phyloP scores from a whole-genome alignment of 2,888 invertebrate genomes.

The Pollenia griseotomentosa region DNA sequence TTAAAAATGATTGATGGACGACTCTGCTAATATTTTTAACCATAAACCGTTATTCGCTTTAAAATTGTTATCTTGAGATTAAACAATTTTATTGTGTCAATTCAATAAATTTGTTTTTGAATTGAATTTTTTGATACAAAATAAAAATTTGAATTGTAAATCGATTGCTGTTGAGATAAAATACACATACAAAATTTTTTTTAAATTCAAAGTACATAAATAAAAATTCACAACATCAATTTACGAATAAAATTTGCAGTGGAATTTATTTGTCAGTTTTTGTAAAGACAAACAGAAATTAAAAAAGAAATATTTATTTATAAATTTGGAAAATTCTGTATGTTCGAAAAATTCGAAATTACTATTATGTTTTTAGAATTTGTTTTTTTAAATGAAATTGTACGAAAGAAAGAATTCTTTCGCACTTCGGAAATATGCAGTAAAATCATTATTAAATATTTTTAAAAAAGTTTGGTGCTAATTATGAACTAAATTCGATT shows the following conservation, averaged over 20 bases:
- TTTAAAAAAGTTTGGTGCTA: too few relatives aligned
- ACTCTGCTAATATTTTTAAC: too few relatives aligned
- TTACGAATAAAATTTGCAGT: conserved; percentile 5
- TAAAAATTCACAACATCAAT: neutral
- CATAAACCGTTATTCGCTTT: conserved; percentile 2
- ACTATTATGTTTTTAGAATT: too few relatives aligned
- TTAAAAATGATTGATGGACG: neutral
- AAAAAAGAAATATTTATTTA: too few relatives aligned
- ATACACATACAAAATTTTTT: neutral
- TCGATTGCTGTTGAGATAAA: conserved; percentile 24
- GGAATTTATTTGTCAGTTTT: too few relatives aligned
- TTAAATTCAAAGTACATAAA: neutral
- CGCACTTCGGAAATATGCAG: too few relatives aligned
- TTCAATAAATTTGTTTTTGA: conserved; percentile 1
- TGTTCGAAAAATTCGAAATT: neutral
- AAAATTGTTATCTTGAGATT: conserved; percentile 30
- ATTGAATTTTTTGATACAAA: neutral
- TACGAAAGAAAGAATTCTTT: too few relatives aligned
- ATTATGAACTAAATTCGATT: too few relatives aligned
- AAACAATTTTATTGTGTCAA: conserved; percentile 20
- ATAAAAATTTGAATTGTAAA: conserved; percentile 68
- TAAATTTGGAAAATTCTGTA: too few relatives aligned
- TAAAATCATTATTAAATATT: too few relatives aligned
- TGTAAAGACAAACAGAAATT: too few relatives aligned
- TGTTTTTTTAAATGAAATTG: too few relatives aligned